Conservation (phyloP, 2,113 vertebrate species). For the Arothron firmamentum region DNA sequence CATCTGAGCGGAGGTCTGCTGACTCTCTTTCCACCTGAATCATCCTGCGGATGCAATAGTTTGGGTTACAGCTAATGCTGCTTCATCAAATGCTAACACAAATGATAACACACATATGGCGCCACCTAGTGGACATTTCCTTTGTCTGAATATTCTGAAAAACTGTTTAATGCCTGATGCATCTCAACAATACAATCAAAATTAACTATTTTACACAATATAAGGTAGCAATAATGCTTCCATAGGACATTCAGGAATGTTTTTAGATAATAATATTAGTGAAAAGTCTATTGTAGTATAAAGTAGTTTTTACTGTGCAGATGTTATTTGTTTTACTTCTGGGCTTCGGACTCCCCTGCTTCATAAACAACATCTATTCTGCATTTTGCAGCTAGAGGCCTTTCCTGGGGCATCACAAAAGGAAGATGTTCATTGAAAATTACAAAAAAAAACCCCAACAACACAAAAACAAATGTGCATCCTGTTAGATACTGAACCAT, state of each 20-base stretch:
- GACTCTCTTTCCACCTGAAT: constrained; percentile 97
- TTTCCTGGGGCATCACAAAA: constrained; percentile 20
- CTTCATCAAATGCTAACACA: no score
- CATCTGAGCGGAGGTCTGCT: constrained; percentile 87
- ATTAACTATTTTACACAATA: no score
- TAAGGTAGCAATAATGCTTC: no score
- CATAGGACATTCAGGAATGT: no score
- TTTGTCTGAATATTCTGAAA: no score
- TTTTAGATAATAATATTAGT: no score
- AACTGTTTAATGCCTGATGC: no score
- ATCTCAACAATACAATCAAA: no score
- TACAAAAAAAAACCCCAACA: constrained; percentile 7
- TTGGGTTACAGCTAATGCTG: background rate
- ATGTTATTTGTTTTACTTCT: background rate
- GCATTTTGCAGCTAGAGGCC: constrained; percentile 15
- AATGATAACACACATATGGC: no score
- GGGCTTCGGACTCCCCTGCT: constrained; percentile 15
- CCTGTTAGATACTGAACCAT: background rate
- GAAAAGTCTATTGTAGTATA: no score
- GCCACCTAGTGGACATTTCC: no score
- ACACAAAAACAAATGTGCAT: constrained; percentile 8
- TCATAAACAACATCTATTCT: constrained; percentile 25
- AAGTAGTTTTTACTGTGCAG: background rate
- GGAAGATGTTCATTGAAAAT: no score
- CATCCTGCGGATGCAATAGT: constrained; percentile 77